These are phyloP conservation scores for Gadopsis marmoratus DNA, from an alignment of 2,797 vertebrate genomes.

Conservation along the genomic window DNA sequence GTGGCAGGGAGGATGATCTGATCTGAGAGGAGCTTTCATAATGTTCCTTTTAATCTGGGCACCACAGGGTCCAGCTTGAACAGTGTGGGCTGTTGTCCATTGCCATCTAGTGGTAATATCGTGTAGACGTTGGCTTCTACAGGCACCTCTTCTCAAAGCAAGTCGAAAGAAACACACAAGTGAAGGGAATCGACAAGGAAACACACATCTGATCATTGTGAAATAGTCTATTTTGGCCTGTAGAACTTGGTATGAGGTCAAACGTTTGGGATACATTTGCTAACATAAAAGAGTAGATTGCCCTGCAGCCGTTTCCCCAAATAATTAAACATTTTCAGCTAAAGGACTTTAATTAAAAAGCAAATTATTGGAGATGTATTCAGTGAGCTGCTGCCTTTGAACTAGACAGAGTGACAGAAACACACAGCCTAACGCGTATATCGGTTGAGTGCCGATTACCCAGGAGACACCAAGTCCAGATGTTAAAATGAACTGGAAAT, in stretches of 20 bases:
- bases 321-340: background rate
- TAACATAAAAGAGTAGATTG: background rate
- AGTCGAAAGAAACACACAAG: background rate
- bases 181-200: background rate
- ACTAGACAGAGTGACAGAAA: background rate
- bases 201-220: background rate
- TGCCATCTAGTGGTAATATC: constrained; percentile 78
- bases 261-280: background rate
- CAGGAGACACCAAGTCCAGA: constrained; percentile 3
- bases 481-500: constrained; percentile 18
- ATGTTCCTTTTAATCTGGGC: background rate
- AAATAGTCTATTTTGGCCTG: background rate
- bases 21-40: constrained; percentile 10
- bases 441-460: background rate
- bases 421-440: background rate
- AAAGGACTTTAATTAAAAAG: background rate
- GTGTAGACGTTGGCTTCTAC: background rate
- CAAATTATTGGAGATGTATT: constrained; percentile 9
- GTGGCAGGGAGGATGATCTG: background rate
- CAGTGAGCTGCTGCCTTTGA: constrained; percentile 5
- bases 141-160: background rate
- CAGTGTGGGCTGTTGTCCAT: constrained; percentile 25
- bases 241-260: background rate
- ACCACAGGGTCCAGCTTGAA: background rate
- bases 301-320: background rate